Evolutionary conservation across 1,140 invertebrate species (phyloP), one percentile per base, ranked within the genome.

Genomic region (Halictus rubicundus): DNA sequence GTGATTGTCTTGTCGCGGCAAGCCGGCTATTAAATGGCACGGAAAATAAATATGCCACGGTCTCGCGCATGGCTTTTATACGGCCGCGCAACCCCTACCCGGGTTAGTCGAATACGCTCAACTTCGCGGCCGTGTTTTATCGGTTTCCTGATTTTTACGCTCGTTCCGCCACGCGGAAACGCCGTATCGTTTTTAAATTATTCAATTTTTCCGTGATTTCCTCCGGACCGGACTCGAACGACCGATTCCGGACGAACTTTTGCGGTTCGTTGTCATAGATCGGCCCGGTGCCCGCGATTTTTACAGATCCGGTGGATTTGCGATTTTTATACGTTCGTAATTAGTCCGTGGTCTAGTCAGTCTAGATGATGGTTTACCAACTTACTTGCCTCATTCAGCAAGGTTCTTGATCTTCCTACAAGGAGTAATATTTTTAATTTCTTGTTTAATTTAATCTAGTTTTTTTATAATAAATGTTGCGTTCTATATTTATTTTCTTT

Each of bases 1-100:
- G 70, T 80, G 84, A 86, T 86, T 86, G 84, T 81, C 84, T 86
- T 80, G 84, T 84, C 72, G 75, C 70, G 77, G 81, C 81, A 66
- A 85, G 80, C 54, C 84, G 69, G 60, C 32, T 74, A 75, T 82
- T 85, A 82, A 86, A 86, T 86, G 80, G 71, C 57, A 70, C 61
- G 80, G 84, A 86, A 86, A 85, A 74, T 86, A 85, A 86, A 86
- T 86, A 86, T 86, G 80, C 71, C 82, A 42, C 63, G 77, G 42
- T 64, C 32, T 32, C 61, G 32, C 32, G 42, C 9, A 9, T 10
- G 23, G 10, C 32, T 59, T 73, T 74, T 79, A 79, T 79, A 74
- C 71, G 71, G 25, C 8, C 49, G 7, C 27, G 32, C 27, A 2
- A 1, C 2, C 59, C n/a, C 66, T 42, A 19, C 27, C 54, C 66